Evolutionary conservation across 2,888 invertebrate genomes (phyloP).

Genomic region (Endotricha flammealis): DNA sequence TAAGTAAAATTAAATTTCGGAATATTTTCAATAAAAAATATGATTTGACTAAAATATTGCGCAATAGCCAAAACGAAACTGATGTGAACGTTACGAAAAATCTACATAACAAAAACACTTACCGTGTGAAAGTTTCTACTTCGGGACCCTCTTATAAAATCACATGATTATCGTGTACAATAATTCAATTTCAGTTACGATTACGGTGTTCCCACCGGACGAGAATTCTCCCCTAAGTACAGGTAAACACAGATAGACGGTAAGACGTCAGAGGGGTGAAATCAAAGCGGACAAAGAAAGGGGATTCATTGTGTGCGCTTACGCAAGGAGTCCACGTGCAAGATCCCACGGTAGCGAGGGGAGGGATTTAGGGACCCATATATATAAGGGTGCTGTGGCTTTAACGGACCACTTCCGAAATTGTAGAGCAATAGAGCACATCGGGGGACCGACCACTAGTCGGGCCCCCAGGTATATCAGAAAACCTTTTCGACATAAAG

Average conservation of each 20-base stretch:
- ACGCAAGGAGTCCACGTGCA: conserved; percentile 71
- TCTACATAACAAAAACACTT: conserved; percentile 8
- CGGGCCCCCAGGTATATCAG: conserved; percentile 41
- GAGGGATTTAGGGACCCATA: conserved; percentile 52
- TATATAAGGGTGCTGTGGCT: conserved; percentile 49
- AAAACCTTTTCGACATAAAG: not conserved
- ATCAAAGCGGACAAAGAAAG: conserved; percentile 64
- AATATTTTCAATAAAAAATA: too few species aligned
- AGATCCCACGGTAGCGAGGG: conserved; percentile 63
- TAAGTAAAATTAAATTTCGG: too few species aligned
- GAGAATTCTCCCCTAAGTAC: conserved; percentile 67
- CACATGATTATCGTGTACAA: conserved; percentile 52
- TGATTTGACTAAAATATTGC: conserved; percentile 10
- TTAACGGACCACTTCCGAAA: conserved; percentile 56
- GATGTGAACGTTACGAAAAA: too few species aligned
- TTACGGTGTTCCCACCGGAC: conserved; percentile 66
- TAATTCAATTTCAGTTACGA: conserved; percentile 67
- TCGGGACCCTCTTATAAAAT: conserved; percentile 52
- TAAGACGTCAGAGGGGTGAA: conserved; percentile 69
- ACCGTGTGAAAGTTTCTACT: conserved; percentile 65
- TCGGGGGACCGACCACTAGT: conserved; percentile 45
- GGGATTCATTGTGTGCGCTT: conserved; percentile 65
- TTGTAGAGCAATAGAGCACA: conserved; percentile 43
- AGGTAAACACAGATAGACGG: conserved; percentile 69
- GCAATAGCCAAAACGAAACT: conserved; percentile 24